Percentiles rank a stretch among this genome's conserved stretches.
These are phyloP conservation scores for Zosterops borbonicus DNA, from an alignment of 2,113 vertebrate genomes.

Conservation along the genomic window DNA sequence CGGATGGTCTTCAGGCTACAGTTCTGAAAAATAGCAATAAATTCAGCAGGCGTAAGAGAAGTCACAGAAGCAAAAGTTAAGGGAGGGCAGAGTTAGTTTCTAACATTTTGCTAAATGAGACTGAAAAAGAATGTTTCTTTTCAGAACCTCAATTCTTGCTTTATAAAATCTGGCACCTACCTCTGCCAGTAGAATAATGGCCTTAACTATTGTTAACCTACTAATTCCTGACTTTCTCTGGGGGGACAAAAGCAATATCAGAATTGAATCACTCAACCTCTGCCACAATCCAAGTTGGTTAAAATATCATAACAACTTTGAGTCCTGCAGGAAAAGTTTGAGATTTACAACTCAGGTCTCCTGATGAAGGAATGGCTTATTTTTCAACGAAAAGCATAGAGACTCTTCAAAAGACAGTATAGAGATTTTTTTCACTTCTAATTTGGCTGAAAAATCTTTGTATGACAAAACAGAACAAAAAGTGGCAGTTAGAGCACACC, in stretches of 20 bases:
- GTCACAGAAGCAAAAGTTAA: not conserved
- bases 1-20: not conserved
- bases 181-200: not conserved
- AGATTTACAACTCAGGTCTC: not conserved
- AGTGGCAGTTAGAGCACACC: not conserved
- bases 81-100: not conserved
- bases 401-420: not conserved
- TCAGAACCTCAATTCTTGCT: not conserved
- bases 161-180: not conserved
- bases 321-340: not conserved
- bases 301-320: not conserved
- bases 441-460: not conserved
- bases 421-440: not conserved
- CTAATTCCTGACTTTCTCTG: not conserved
- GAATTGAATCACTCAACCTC: not conserved
- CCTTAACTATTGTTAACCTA: not conserved
- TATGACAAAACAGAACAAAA: not conserved
- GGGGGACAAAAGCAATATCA: not conserved
- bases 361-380: not conserved
- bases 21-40: not conserved
- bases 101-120: not conserved
- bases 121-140: not conserved
- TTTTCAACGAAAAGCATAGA: not conserved
- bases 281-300: not conserved
- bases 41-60: not conserved